A percentile compares a stretch with the other conserved stretches of the same genome.
Conservation (phyloP, 2,113 vertebrate genomes). For the Thunnus maccoyii region DNA sequence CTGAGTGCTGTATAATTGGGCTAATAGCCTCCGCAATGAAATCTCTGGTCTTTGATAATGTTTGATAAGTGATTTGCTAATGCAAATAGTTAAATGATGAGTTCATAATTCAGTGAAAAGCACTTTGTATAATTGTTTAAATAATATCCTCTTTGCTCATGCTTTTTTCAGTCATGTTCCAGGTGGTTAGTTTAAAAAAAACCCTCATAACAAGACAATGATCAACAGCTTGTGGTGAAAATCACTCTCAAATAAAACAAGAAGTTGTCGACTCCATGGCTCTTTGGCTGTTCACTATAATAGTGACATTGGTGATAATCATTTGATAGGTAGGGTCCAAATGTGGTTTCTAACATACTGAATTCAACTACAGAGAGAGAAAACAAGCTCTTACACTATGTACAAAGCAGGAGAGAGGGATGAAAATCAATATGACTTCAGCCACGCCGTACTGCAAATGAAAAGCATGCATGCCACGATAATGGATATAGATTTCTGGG, state of each 20-base stretch:
- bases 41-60: not conserved
- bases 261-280: not conserved
- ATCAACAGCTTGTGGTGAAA: slow-evolving; percentile 2
- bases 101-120: not conserved
- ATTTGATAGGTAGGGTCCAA: slow-evolving; percentile 24
- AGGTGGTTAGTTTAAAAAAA: not conserved
- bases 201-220: not conserved
- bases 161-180: too few species aligned
- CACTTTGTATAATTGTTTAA: too few species aligned
- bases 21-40: not conserved
- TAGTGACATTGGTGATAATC: slow-evolving; percentile 27
- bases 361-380: slow-evolving; percentile 30
- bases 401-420: slow-evolving; percentile 45
- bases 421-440: slow-evolving; percentile 74
- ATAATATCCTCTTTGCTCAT: too few species aligned
- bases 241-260: not conserved
- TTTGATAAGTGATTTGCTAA: too few species aligned
- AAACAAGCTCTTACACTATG: slow-evolving; percentile 63
- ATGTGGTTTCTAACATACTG: slow-evolving; percentile 31
- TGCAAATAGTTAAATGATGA: not conserved
- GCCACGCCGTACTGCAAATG: slow-evolving; percentile 60
- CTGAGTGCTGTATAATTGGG: not conserved
- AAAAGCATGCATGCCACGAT: slow-evolving; percentile 72
- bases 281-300: not conserved
- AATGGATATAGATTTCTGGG: slow-evolving; percentile 81